Base-by-base conservation (phyloP, 2,888 invertebrate species). In the Catocala nupta region DNA sequence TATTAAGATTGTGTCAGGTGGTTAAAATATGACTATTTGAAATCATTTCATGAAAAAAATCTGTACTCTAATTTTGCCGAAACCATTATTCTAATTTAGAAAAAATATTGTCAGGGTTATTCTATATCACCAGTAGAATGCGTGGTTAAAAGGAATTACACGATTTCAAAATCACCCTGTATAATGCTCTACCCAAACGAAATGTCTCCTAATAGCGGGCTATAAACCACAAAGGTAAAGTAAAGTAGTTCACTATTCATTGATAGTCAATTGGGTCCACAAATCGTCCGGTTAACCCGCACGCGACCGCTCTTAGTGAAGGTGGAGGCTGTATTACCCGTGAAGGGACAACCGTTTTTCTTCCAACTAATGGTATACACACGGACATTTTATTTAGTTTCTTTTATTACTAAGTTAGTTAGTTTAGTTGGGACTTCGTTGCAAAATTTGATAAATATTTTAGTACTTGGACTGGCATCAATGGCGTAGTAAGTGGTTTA, bases 191-290 rank as follows among this genome's bases (percentile, higher is more conserved):
- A 48, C 49, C 48, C 34, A 57, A 54, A 63, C 34, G 45, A 45
- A 33, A 55, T 53, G 39, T 12, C 44, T 9, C 62, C 52, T 77
- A 70, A 77, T 68, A 65, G 67, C 45, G 36, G 60, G 16, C 75
- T 55, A 77, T 77, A 79, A 78, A 78, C 42, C 61, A 69, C 73
- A 73, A 79, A 84, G 82, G 83, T 83, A 84, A 3, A 25, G 25
- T 25, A 25, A 25, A 82, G 81, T 82, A 82, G 80, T 80, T 76
- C 83, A 85, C 82, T 85, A 88, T 90, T 90, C 90, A 91, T 91
- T 88, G 91, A 86, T 85, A 90, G 88, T 90, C 91, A 90, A 91
- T 91, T 88, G 91, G 81, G 85, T 78, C 85, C 86, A 88, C 88
- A 89, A 88, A 90, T 90, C 87, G 90, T 81, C 82, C 82, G 85